phyloP scores from a whole-genome alignment of 2,888 invertebrate species.

The Cephalotes varians region DNA sequence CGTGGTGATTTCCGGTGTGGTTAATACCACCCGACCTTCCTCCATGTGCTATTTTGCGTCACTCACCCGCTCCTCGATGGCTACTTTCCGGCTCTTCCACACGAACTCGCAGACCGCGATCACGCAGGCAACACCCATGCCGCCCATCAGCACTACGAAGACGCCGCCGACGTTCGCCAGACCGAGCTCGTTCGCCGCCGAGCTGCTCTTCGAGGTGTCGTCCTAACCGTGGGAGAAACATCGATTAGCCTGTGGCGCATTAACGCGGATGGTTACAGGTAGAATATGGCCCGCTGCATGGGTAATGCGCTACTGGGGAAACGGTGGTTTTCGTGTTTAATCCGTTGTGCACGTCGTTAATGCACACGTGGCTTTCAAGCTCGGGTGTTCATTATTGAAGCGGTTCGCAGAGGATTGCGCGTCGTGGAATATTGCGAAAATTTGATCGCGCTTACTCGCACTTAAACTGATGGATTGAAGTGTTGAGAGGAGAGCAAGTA shows the following conservation, averaged over 20 bases:
- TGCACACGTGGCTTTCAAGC: slow-evolving; percentile 37
- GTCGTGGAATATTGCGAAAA: slow-evolving; percentile 37
- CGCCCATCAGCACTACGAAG: slow-evolving; percentile 97
- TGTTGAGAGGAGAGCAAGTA: neutral
- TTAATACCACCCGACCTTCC: slow-evolving; percentile 69
- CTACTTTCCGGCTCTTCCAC: slow-evolving; percentile 97
- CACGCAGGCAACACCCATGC: slow-evolving; percentile 96
- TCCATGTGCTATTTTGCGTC: slow-evolving; percentile 80
- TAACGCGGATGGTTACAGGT: slow-evolving; percentile 23
- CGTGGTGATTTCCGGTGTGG: slow-evolving; percentile 2
- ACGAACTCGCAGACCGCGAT: slow-evolving; percentile 98
- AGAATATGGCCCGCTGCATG: neutral
- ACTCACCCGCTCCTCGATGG: slow-evolving; percentile 95
- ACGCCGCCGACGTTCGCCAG: slow-evolving; percentile 98
- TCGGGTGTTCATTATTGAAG: slow-evolving; percentile 43
- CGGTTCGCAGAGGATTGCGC: slow-evolving; percentile 4
- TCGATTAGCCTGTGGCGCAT: slow-evolving; percentile 43
- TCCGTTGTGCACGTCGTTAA: slow-evolving; percentile 46
- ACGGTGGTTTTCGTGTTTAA: slow-evolving; percentile 43
- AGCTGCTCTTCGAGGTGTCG: slow-evolving; percentile 94
- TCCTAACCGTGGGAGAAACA: slow-evolving; percentile 87
- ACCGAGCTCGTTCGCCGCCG: slow-evolving; percentile 95
- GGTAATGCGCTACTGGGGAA: slow-evolving; percentile 41
- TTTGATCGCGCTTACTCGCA: slow-evolving; percentile 9
- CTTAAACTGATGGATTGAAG: slow-evolving; percentile 5